A percentile compares a stretch with the other conserved stretches of the same genome.
These are phyloP conservation scores for Adelognathus sp. DNA, from an alignment of 2,888 invertebrate genomes.

Conservation along the genomic window DNA sequence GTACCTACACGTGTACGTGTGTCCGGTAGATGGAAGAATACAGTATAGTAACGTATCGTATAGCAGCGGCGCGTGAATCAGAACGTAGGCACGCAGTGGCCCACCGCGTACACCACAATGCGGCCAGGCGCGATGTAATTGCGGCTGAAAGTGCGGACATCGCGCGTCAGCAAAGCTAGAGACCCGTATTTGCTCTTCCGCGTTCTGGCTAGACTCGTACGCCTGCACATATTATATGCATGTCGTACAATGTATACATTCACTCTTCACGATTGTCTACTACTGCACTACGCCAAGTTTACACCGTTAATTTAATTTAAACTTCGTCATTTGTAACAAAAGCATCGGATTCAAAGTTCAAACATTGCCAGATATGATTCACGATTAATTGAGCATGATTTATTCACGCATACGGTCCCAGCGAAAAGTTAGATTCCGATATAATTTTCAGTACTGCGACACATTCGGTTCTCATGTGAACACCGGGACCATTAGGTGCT, in stretches of 20 bases:
- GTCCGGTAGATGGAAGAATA: background rate
- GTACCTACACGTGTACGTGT: background rate
- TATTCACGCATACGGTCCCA: too few species aligned
- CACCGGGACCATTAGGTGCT: too few species aligned
- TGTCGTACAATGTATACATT: constrained; percentile 28
- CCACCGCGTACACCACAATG: constrained; percentile 39
- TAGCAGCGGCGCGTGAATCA: constrained; percentile 25
- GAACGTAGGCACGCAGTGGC: constrained; percentile 29
- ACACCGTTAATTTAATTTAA: too few species aligned
- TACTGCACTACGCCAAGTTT: too few species aligned
- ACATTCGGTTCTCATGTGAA: too few species aligned
- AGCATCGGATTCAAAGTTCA: too few species aligned
- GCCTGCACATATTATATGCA: constrained; percentile 36
- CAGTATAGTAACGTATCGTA: constrained; percentile 1
- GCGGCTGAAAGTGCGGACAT: constrained; percentile 59
- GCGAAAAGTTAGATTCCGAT: too few species aligned
- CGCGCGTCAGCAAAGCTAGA: constrained; percentile 67
- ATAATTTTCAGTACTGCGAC: too few species aligned
- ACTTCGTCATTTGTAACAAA: too few species aligned
- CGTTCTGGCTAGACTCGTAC: constrained; percentile 15
- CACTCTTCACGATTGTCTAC: constrained; percentile 16
- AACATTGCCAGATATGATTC: too few species aligned
- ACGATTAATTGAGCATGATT: too few species aligned
- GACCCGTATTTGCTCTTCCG: constrained; percentile 42
- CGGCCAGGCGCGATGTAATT: constrained; percentile 69